phyloP scores from a whole-genome alignment of 1,140 invertebrate genomes.

The Philopotamus ludificatus region DNA sequence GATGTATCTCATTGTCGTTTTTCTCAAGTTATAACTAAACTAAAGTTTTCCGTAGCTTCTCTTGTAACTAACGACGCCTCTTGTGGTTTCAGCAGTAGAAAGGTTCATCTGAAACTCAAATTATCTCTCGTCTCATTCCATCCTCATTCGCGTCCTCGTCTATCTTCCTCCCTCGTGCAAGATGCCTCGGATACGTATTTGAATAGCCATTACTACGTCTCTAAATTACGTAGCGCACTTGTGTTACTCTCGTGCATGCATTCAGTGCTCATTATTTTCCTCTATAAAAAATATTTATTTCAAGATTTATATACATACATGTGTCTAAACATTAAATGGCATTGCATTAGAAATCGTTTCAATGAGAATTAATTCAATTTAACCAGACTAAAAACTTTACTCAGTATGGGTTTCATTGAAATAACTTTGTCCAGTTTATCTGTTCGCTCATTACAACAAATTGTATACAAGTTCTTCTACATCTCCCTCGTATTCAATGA shows the following conservation, averaged over 20 bases:
- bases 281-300: too few species aligned
- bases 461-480: too few species aligned
- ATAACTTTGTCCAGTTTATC: not conserved
- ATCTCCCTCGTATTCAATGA: not conserved
- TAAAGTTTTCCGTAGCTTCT: not conserved
- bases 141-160: not conserved
- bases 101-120: slow-evolving; percentile 10
- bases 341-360: not conserved
- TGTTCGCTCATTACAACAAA: not conserved
- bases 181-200: not conserved
- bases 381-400: too few species aligned
- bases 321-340: not conserved
- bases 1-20: too few species aligned
- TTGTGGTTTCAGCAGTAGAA: slow-evolving; percentile 9
- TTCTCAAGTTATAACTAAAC: not conserved
- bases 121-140: not conserved
- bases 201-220: slow-evolving; percentile 16
- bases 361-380: too few species aligned
- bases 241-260: not conserved
- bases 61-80: slow-evolving; percentile 9
- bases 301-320: not conserved
- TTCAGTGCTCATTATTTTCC: not conserved
- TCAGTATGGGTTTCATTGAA: too few species aligned
- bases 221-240: slow-evolving; percentile 11
- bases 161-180: not conserved